phyloP scores from a whole-genome alignment of 2,113 vertebrate genomes.

The Silurus glanis region DNA sequence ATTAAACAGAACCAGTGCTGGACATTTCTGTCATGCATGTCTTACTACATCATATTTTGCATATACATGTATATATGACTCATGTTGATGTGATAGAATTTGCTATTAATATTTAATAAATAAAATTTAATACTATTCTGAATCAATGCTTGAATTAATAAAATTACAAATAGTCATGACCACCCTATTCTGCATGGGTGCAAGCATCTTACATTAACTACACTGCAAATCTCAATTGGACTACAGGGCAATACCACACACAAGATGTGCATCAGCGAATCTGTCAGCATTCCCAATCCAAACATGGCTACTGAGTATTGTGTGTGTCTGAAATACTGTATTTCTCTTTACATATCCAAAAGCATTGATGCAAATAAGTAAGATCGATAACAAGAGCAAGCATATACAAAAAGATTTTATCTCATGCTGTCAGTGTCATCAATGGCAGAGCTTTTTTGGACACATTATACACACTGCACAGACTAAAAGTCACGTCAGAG shows the following conservation, averaged over 20 bases:
- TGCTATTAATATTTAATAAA: too few species aligned
- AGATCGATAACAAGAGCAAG: background rate
- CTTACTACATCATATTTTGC: background rate
- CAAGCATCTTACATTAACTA: background rate
- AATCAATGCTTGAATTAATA: too few species aligned
- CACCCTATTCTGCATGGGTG: constrained; percentile 12
- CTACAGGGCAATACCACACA: background rate
- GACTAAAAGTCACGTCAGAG: constrained; percentile 12
- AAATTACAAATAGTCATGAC: too few species aligned
- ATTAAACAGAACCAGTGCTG: background rate
- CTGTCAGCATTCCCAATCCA: background rate
- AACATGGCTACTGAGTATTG: background rate
- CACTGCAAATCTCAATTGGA: background rate
- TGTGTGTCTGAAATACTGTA: background rate
- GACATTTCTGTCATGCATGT: background rate
- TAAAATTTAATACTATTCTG: background rate
- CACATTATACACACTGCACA: background rate
- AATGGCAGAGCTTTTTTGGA: background rate
- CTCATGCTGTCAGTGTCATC: constrained; percentile 12
- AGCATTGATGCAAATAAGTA: background rate
- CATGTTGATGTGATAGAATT: background rate
- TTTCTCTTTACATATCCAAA: background rate
- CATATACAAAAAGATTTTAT: background rate
- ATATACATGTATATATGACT: background rate
- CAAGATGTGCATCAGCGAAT: background rate